phyloP scores from a whole-genome alignment of 1,140 invertebrate species.

The Wiebesia pumilae region DNA sequence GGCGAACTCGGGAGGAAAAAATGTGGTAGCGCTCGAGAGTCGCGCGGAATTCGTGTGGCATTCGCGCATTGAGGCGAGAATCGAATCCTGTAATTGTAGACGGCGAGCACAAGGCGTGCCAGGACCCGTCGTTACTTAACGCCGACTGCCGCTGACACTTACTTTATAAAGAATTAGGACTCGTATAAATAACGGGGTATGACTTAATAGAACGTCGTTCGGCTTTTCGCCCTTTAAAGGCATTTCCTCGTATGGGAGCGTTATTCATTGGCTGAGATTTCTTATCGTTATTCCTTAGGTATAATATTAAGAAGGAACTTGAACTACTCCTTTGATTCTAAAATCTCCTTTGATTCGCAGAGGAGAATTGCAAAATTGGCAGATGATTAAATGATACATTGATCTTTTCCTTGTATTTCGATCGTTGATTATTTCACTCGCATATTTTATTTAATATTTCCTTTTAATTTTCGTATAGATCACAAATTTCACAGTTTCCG shows the following conservation, averaged over 20 bases:
- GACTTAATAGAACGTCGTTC: slow-evolving; percentile 39
- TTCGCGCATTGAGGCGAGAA: neutral
- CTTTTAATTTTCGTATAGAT: too few relatives aligned
- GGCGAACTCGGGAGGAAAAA: neutral
- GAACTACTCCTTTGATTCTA: neutral
- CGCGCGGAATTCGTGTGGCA: neutral
- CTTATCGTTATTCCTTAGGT: neutral
- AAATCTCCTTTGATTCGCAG: too few relatives aligned
- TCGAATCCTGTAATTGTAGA: slow-evolving; percentile 52
- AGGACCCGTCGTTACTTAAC: slow-evolving; percentile 38
- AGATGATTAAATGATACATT: neutral
- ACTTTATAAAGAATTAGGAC: slow-evolving; percentile 39
- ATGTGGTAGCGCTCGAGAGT: neutral
- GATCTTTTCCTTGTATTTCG: too few relatives aligned
- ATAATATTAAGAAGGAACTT: neutral
- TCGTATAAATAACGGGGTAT: slow-evolving; percentile 38
- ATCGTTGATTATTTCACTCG: too few relatives aligned
- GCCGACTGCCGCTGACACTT: slow-evolving; percentile 12
- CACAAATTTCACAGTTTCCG: too few relatives aligned
- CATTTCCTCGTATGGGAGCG: neutral
- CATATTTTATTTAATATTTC: too few relatives aligned
- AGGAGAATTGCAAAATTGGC: neutral
- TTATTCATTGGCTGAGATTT: slow-evolving; percentile 8
- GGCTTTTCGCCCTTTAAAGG: neutral
- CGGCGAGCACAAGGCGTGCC: slow-evolving; percentile 21